Conservation (phyloP, 1,140 invertebrate species). For the Druon quercuslanigerum region DNA sequence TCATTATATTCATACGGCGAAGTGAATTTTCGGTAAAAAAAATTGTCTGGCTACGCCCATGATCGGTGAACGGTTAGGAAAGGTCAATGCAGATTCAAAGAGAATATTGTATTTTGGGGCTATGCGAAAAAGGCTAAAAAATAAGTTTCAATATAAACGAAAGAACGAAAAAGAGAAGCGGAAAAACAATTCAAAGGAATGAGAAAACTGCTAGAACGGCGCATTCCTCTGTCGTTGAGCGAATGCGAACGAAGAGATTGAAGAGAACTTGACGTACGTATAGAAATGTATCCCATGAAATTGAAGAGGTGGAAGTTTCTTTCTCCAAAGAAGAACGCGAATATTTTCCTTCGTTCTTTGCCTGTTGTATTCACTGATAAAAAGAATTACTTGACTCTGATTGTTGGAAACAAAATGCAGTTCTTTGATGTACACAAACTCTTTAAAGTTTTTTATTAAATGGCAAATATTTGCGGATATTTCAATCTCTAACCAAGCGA, state of each 20-base stretch:
- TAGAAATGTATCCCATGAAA: conserved; percentile 31
- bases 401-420: conserved; percentile 21
- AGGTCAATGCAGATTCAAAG: conserved; percentile 6
- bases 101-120: neutral
- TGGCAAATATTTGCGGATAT: too few species aligned
- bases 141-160: conserved; percentile 26
- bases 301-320: conserved; percentile 29
- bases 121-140: conserved; percentile 6
- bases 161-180: conserved; percentile 5
- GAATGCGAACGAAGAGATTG: conserved; percentile 17
- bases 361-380: conserved; percentile 18
- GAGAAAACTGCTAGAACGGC: conserved; percentile 1
- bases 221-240: conserved; percentile 21
- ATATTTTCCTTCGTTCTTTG: conserved; percentile 26
- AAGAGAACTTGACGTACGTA: conserved; percentile 28
- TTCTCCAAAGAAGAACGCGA: neutral
- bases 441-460: neutral
- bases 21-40: neutral
- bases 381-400: conserved; percentile 26
- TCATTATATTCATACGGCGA: too few species aligned
- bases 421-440: conserved; percentile 6
- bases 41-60: neutral
- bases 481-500: too few species aligned
- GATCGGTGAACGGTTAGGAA: neutral
- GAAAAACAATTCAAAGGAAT: conserved; percentile 24